Percentiles rank a stretch among this genome's conserved stretches.
Evolutionary conservation across 2,888 invertebrate genomes (phyloP).

Genomic region (Nemurella pictetii): DNA sequence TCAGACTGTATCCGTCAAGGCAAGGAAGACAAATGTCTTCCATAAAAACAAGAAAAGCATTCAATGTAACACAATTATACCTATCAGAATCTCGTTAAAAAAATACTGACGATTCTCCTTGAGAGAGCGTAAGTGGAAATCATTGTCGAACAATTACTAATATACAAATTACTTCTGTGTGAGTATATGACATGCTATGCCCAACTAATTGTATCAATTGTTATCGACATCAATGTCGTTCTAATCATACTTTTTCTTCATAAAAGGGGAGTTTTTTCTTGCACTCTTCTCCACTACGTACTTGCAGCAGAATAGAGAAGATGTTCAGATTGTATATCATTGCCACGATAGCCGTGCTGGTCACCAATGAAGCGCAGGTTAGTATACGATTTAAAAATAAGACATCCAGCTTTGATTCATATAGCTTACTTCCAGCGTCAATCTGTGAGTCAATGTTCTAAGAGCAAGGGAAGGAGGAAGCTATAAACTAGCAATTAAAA

Average conservation of each 20-base stretch:
- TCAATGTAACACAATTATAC: neutral
- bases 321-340: neutral
- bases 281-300: neutral
- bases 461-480: neutral
- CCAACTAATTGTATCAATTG: neutral
- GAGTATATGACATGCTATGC: neutral
- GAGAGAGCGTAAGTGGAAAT: neutral
- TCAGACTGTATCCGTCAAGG: neutral
- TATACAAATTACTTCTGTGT: too few species aligned
- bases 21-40: neutral
- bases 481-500: neutral
- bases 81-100: neutral
- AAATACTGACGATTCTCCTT: neutral
- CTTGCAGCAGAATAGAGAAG: neutral
- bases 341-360: neutral
- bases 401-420: neutral
- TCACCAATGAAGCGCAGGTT: neutral
- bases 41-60: neutral
- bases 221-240: neutral
- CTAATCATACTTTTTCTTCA: neutral
- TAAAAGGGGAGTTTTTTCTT: neutral
- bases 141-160: neutral
- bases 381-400: neutral
- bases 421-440: neutral
- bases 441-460: neutral